Conservation (phyloP, 2,113 vertebrate genomes). For the Telmatochromis sp. region DNA sequence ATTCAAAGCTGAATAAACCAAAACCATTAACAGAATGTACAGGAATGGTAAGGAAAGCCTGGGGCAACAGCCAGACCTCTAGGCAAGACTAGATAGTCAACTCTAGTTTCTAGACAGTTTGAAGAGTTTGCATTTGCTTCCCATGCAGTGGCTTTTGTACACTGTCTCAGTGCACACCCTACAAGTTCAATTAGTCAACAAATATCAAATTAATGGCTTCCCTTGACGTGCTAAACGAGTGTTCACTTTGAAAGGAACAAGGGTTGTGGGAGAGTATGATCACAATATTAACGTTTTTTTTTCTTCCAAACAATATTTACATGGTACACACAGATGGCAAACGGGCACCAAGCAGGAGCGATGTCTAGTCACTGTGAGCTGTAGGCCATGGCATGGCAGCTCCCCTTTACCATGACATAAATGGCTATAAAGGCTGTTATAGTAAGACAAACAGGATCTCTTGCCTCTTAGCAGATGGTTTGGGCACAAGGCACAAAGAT, state of each 20-base stretch:
- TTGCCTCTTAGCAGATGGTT: slow-evolving; percentile 79
- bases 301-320: neutral
- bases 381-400: slow-evolving; percentile 35
- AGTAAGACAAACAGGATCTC: slow-evolving; percentile 57
- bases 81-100: neutral
- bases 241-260: neutral
- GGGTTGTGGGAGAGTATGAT: neutral
- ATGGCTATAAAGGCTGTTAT: slow-evolving; percentile 57
- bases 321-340: slow-evolving; percentile 63
- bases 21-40: neutral
- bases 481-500: slow-evolving; percentile 75
- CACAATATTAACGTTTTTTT: neutral
- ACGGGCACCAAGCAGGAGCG: slow-evolving; percentile 19
- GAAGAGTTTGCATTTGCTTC: neutral
- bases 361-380: slow-evolving; percentile 35
- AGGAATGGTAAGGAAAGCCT: neutral
- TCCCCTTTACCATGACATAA: slow-evolving; percentile 63
- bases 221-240: neutral
- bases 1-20: neutral
- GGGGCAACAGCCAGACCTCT: neutral
- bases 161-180: neutral
- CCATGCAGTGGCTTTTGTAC: neutral
- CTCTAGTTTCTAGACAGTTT: neutral
- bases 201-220: neutral
- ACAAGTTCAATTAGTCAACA: neutral